Conservation (phyloP, 2,797 vertebrate species). For the Xenentodon cancila region DNA sequence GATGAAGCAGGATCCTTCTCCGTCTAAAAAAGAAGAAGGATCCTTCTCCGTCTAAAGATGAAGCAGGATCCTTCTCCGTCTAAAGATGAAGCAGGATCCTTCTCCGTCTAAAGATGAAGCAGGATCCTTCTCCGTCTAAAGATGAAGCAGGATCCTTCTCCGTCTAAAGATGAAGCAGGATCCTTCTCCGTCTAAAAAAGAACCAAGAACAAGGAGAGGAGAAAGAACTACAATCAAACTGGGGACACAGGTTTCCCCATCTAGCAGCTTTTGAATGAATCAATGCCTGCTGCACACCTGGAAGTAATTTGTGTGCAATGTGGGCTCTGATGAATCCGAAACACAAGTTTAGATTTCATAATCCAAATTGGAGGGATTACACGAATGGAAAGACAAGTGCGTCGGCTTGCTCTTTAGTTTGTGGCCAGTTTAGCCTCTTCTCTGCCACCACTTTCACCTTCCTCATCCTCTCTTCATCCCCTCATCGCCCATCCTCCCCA, state of each 20-base stretch:
- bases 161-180: too few relatives aligned
- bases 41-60: too few relatives aligned
- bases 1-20: too few relatives aligned
- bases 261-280: constrained; percentile 20
- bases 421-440: constrained; percentile 4
- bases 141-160: too few relatives aligned
- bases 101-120: too few relatives aligned
- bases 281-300: constrained; percentile 54
- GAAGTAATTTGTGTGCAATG: constrained; percentile 69
- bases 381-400: constrained; percentile 68
- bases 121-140: too few relatives aligned
- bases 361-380: constrained; percentile 77
- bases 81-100: too few relatives aligned
- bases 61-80: too few relatives aligned
- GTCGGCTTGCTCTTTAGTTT: constrained; percentile 34
- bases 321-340: constrained; percentile 66
- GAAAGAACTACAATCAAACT: background rate
- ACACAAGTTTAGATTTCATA: constrained; percentile 72
- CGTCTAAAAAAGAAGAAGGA: too few relatives aligned
- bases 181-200: too few relatives aligned
- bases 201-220: background rate
- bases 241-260: constrained; percentile 13
- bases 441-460: constrained; percentile 29
- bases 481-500: constrained; percentile 8
- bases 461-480: constrained; percentile 24